Percentiles rank a stretch among this genome's conserved stretches.
These are phyloP conservation scores for Aporophyla nigra DNA, from an alignment of 2,888 invertebrate species.

Conservation along the genomic window DNA sequence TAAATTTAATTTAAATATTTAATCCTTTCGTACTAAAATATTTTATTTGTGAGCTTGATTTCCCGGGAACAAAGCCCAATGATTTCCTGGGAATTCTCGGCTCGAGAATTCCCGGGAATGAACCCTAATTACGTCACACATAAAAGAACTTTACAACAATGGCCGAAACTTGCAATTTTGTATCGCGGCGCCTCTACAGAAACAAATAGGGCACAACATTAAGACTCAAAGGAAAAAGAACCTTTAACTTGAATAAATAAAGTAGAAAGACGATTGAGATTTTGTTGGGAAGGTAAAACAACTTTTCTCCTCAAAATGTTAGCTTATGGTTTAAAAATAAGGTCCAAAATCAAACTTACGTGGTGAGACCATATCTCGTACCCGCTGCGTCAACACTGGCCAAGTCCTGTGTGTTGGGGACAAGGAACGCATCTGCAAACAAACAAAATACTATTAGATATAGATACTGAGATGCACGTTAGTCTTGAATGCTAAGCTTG, in stretches of 20 bases:
- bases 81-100: too few relatives aligned
- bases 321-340: slow-evolving; percentile 54
- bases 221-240: slow-evolving; percentile 59
- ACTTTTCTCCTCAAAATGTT: slow-evolving; percentile 40
- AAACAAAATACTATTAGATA: slow-evolving; percentile 74
- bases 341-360: slow-evolving; percentile 75
- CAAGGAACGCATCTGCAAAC: slow-evolving; percentile 83
- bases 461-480: slow-evolving; percentile 50
- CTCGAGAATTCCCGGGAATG: too few relatives aligned
- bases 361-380: slow-evolving; percentile 65
- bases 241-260: slow-evolving; percentile 54
- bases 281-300: slow-evolving; percentile 32
- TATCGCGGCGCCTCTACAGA: not conserved
- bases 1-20: too few relatives aligned
- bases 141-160: slow-evolving; percentile 57
- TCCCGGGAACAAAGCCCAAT: too few relatives aligned
- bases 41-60: too few relatives aligned
- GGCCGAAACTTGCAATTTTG: slow-evolving; percentile 38
- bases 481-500: slow-evolving; percentile 14
- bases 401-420: slow-evolving; percentile 76
- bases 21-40: too few relatives aligned
- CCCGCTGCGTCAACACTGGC: slow-evolving; percentile 73
- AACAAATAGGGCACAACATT: slow-evolving; percentile 19
- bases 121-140: too few relatives aligned
- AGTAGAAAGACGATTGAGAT: slow-evolving; percentile 66